A percentile compares a stretch with the other conserved stretches of the same genome.
Conservation (phyloP, 2,797 vertebrate genomes). For the Lutjanus campechanus region DNA sequence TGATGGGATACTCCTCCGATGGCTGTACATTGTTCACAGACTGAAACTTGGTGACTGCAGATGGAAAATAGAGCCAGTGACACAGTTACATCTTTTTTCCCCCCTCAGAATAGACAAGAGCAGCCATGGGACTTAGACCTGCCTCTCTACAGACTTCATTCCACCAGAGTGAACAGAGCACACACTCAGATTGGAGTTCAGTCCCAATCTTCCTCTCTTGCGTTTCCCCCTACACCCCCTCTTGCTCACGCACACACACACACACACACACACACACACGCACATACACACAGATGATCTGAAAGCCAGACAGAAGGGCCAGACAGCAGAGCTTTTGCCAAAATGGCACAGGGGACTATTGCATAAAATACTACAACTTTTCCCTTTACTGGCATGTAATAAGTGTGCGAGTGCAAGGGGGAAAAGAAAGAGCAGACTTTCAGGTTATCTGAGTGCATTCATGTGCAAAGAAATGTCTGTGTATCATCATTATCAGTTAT, state of each 20-base stretch:
- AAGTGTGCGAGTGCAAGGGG: background rate
- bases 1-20: background rate
- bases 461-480: background rate
- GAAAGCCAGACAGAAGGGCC: background rate
- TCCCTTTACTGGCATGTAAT: background rate
- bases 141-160: slow-evolving; percentile 1
- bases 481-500: background rate
- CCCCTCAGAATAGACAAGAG: background rate
- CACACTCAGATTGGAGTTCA: slow-evolving; percentile 16
- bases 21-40: slow-evolving; percentile 2
- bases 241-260: too few relatives aligned
- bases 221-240: background rate
- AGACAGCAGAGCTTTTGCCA: background rate
- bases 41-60: background rate
- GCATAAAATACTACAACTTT: background rate
- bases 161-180: slow-evolving; percentile 16
- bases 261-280: background rate
- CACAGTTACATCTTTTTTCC: background rate
- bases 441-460: background rate
- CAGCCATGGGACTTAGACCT: background rate
- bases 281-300: background rate
- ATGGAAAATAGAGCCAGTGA: background rate
- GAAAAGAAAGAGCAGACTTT: too few relatives aligned
- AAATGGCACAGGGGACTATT: background rate
- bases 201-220: background rate